Conservation (phyloP, 2,888 invertebrate species). For the Drosophila mettleri region DNA sequence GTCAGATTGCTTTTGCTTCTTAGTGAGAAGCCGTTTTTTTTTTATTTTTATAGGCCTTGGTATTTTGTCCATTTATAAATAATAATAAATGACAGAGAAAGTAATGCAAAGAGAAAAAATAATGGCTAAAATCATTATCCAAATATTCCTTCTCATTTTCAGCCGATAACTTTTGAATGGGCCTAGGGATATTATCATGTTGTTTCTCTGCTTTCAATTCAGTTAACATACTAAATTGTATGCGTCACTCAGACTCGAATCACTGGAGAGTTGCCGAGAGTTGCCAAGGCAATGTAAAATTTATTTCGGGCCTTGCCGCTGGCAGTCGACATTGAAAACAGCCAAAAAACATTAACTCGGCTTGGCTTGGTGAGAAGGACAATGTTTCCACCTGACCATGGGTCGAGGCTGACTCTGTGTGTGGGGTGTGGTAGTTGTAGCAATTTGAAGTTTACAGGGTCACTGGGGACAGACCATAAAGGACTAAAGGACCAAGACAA, state of each 20-base stretch:
- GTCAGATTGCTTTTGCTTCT: too few relatives aligned
- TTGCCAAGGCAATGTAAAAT: conserved; percentile 38
- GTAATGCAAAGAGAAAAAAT: too few relatives aligned
- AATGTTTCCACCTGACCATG: conserved; percentile 33
- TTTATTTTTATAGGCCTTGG: too few relatives aligned
- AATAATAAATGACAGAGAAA: too few relatives aligned
- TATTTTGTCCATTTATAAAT: too few relatives aligned
- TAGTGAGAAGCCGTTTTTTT: too few relatives aligned
- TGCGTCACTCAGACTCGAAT: conserved; percentile 13
- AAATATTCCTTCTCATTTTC: neutral
- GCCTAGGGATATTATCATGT: neutral
- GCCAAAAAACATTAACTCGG: conserved; percentile 26
- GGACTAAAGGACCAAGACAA: conserved; percentile 29
- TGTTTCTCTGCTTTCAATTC: conserved; percentile 17
- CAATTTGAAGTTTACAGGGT: conserved; percentile 80
- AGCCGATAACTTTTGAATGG: neutral
- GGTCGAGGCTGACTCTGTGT: neutral
- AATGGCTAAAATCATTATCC: neutral
- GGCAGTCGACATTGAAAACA: conserved; percentile 41
- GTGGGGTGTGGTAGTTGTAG: conserved; percentile 57
- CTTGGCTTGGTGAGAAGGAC: conserved; percentile 35
- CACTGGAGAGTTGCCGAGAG: conserved; percentile 35
- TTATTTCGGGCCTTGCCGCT: conserved; percentile 38
- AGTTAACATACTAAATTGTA: conserved; percentile 18
- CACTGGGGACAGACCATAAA: conserved; percentile 68